Evolutionary conservation across 92 coral and sea anemone genomes (phyloP).

Genomic region (Porites cylindrica): DNA sequence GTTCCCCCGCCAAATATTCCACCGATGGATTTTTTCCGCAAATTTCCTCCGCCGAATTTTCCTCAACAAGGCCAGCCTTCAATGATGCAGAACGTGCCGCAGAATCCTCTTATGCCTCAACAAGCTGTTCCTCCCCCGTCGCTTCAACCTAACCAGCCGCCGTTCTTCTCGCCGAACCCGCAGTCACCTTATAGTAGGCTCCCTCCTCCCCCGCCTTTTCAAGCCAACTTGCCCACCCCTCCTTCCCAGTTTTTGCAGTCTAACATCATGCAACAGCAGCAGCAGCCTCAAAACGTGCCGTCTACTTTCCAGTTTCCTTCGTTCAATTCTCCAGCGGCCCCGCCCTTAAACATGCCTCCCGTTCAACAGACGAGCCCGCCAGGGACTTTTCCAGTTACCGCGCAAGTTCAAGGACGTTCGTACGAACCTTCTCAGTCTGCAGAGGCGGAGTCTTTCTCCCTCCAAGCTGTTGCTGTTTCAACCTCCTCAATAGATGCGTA

Average conservation of each 20-base stretch:
- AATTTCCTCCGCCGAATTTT: constrained; percentile 84
- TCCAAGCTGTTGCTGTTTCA: constrained; percentile 28
- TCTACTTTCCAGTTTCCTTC: constrained; percentile 33
- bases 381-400: not conserved
- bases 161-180: constrained; percentile 59
- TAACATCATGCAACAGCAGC: constrained; percentile 34
- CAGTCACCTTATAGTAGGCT: constrained; percentile 57
- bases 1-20: constrained; percentile 81
- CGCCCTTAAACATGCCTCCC: constrained; percentile 14
- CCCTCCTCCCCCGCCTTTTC: constrained; percentile 62
- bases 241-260: constrained; percentile 38
- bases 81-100: constrained; percentile 10
- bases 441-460: constrained; percentile 19
- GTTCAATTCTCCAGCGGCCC: constrained; percentile 42
- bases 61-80: constrained; percentile 56
- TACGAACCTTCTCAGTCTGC: constrained; percentile 36
- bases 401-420: constrained; percentile 6
- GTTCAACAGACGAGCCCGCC: constrained; percentile 28
- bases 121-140: constrained; percentile 39
- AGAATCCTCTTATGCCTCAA: constrained; percentile 27
- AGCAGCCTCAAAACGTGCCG: constrained; percentile 21
- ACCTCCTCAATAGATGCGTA: constrained; percentile 14
- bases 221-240: constrained; percentile 26
- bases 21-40: constrained; percentile 76
- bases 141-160: constrained; percentile 5